phyloP scores from a whole-genome alignment of 1,140 invertebrate genomes.

The Panulirus ornatus region DNA sequence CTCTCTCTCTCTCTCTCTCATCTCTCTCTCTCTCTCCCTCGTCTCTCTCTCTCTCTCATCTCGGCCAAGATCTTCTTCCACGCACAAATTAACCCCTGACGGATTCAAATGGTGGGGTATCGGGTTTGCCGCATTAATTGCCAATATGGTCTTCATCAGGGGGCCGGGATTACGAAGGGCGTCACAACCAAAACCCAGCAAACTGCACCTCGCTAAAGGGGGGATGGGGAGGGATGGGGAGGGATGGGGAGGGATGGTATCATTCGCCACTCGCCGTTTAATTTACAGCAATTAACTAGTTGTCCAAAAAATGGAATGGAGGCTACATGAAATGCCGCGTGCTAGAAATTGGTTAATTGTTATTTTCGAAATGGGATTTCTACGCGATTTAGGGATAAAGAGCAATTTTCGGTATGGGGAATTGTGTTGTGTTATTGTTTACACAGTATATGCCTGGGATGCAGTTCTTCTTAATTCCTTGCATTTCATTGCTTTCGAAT shows the following conservation, averaged over 20 bases:
- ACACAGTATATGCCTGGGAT: too few species aligned
- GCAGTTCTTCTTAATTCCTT: too few species aligned
- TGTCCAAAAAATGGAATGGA: constrained; percentile 3
- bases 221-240: too few species aligned
- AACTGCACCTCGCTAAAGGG: too few species aligned
- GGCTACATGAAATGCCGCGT: neutral
- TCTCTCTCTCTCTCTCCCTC: neutral
- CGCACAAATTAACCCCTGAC: neutral
- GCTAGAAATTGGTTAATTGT: constrained; percentile 13
- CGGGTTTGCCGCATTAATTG: constrained; percentile 22
- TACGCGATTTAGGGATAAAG: neutral
- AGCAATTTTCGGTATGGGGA: neutral
- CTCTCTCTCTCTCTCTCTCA: neutral
- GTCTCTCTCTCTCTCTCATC: neutral
- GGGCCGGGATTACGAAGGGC: neutral
- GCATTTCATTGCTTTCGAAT: neutral
- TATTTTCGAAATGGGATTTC: constrained; percentile 12
- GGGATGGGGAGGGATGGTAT: too few species aligned
- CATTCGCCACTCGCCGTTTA: neutral
- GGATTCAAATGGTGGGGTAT: neutral
- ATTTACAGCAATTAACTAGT: neutral
- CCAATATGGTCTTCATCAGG: constrained; percentile 1
- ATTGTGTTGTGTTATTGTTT: neutral
- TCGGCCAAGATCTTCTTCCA: too few species aligned
- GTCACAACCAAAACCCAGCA: too few species aligned